These are phyloP conservation scores for Egretta garzetta DNA, from an alignment of 2,113 vertebrate genomes.

Conservation along the genomic window DNA sequence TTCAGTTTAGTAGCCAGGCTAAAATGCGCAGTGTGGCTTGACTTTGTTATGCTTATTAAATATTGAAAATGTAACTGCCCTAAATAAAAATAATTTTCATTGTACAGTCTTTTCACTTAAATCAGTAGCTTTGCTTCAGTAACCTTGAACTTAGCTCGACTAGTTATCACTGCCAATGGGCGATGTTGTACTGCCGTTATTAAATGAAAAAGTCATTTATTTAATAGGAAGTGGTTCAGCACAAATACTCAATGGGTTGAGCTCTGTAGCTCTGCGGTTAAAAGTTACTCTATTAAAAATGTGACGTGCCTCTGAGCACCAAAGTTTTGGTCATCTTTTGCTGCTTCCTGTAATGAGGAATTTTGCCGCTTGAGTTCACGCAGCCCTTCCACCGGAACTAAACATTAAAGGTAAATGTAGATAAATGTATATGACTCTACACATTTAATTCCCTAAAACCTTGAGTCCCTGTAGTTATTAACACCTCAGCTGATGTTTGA, in stretches of 20 bases:
- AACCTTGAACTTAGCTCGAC: neutral
- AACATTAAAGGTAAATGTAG: neutral
- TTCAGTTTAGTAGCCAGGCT: neutral
- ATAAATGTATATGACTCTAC: neutral
- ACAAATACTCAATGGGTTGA: neutral
- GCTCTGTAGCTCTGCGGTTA: neutral
- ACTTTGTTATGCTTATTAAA: neutral
- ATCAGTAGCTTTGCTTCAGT: neutral
- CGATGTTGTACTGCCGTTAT: neutral
- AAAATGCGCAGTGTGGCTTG: neutral
- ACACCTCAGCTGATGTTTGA: neutral
- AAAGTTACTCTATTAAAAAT: neutral
- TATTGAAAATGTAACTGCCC: neutral
- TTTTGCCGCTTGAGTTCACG: neutral
- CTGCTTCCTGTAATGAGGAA: neutral
- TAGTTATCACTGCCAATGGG: neutral
- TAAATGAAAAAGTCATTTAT: neutral
- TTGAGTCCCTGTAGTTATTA: neutral
- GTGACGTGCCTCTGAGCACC: neutral
- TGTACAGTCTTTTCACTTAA: neutral
- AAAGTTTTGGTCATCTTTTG: neutral
- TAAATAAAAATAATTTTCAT: neutral
- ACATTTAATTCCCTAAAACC: neutral
- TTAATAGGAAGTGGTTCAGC: neutral
- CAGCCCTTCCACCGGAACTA: neutral